Evolutionary conservation across 2,888 invertebrate species (phyloP).

Genomic region (Chrysolina americana): DNA sequence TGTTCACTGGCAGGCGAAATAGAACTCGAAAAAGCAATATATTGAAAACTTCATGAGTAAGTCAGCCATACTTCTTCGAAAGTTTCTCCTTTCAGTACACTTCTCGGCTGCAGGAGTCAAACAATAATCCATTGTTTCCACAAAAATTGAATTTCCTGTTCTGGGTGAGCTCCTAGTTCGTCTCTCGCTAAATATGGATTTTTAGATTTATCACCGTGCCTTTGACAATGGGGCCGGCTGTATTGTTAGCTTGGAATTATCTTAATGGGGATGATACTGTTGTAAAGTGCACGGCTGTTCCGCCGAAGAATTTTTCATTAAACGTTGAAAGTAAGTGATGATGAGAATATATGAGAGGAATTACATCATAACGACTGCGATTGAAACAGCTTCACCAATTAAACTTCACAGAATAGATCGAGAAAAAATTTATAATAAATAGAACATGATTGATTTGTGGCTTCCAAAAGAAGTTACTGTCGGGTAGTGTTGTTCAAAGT

Average conservation of each 20-base stretch:
- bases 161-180: neutral
- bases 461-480: too few species aligned
- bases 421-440: too few species aligned
- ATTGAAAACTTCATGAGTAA: conserved; percentile 8
- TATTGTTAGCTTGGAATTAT: neutral
- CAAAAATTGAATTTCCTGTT: conserved; percentile 10
- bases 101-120: neutral
- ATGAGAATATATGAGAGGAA: neutral
- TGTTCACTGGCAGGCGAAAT: neutral
- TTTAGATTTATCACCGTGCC: neutral
- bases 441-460: too few species aligned
- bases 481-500: too few species aligned
- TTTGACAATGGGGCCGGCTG: neutral
- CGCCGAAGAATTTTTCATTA: neutral
- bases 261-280: neutral
- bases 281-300: neutral
- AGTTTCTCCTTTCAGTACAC: conserved; percentile 6
- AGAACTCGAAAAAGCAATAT: neutral
- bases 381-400: too few species aligned
- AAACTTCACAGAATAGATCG: too few species aligned
- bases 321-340: neutral
- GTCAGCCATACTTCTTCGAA: neutral
- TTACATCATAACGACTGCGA: too few species aligned
- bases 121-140: conserved; percentile 11
- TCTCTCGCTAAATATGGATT: conserved; percentile 1